Base-by-base conservation (phyloP, 2,888 invertebrate species). In the Torymus auratus region DNA sequence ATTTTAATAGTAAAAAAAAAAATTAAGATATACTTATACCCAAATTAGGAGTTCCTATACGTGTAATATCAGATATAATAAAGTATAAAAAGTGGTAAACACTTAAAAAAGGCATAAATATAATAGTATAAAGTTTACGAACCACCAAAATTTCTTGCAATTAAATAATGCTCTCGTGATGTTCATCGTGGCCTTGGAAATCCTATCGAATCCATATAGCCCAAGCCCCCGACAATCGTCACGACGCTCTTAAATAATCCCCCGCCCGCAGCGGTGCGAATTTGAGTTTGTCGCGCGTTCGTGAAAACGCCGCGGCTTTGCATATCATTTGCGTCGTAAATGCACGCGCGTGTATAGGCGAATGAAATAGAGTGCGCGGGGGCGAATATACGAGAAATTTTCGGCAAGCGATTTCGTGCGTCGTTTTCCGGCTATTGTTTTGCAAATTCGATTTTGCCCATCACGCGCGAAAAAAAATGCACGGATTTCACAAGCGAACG, bases 281-380 rank as follows among this genome's bases (percentile, higher is more conserved):
- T 81, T 72, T 72, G 76, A 81, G 73, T 73, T 77, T 73, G 81
- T 81, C 68, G 70, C 68, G 68, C 15, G 56, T 65, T 52, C 69
- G 41, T 60, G 20, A 69, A 64, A 67, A 72, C 64, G 69, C n/a
- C 28, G n/a, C 14, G 69, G 77, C 73, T 81, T 77, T 77, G 69
- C 81, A 81, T 73, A 67, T 81, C 68, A 81, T 81, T 81, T 81
- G 67, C 67, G 12, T 14, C 14, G 13, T 7, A 7, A 13, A 12
- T n/a, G 60, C n/a, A 61, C 53, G n/a, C 17, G 41, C 52, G 20
- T 50, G 2, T 50, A 61, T 14, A 1, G 64, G 12, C 5, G 11
- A 15, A 12, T 55, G 20, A 20, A 2, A 50, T 65, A 17, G 14
- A 13, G 53, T 17, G 41, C 41, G 41, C 41, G 13, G 14, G 53